phyloP scores from a whole-genome alignment of 2,797 vertebrate species.

The Tadarida brasiliensis region DNA sequence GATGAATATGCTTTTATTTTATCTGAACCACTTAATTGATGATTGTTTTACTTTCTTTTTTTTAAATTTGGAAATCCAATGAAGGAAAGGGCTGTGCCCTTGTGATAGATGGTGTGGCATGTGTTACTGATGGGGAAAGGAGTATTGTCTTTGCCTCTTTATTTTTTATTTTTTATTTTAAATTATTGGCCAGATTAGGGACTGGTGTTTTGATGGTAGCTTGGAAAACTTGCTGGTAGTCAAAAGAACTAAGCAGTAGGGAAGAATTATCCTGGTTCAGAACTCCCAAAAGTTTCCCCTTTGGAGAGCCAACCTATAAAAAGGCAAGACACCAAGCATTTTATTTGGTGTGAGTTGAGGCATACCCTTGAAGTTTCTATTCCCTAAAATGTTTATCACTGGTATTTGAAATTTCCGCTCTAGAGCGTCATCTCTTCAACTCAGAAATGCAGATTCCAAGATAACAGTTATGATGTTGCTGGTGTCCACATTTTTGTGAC shows the following conservation, averaged over 20 bases:
- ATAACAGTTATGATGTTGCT: background rate
- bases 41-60: conserved; percentile 55
- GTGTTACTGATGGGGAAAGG: conserved; percentile 55
- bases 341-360: background rate
- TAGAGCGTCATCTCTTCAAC: conserved; percentile 31
- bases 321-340: background rate
- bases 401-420: conserved; percentile 14
- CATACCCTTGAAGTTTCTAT: background rate
- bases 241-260: conserved; percentile 14
- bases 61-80: conserved; percentile 44
- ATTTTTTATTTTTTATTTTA: background rate
- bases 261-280: background rate
- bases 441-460: background rate
- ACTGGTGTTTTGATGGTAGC: background rate
- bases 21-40: conserved; percentile 75
- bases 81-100: conserved; percentile 66
- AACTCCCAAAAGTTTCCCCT: background rate
- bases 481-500: background rate
- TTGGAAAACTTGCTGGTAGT: background rate
- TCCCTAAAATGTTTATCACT: background rate
- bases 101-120: conserved; percentile 57
- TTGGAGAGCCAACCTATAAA: background rate
- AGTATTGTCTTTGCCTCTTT: background rate
- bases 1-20: conserved; percentile 79
- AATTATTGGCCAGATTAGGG: conserved; percentile 14